Percentiles rank a stretch among this genome's conserved stretches.
Conservation (phyloP, 2,797 vertebrate species). For the Gambelia wislizenii region DNA sequence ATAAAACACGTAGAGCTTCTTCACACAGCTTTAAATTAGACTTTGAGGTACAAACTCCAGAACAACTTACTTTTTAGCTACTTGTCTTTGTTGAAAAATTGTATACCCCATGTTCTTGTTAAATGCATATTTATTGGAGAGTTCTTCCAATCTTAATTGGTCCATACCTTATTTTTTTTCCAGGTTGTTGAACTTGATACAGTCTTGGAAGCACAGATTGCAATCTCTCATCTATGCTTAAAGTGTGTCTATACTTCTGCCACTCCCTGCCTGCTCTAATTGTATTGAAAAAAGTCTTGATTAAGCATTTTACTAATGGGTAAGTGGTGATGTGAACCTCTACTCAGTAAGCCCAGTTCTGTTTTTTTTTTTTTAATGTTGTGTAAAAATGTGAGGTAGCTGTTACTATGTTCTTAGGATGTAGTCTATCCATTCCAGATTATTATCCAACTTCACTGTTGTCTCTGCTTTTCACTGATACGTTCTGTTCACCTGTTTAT, state of each 20-base stretch:
- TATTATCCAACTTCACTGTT: neutral
- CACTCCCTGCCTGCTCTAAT: neutral
- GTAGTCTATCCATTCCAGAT: neutral
- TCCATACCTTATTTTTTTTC: too few species aligned
- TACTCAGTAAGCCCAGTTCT: neutral
- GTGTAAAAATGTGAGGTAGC: neutral
- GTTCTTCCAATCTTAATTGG: neutral
- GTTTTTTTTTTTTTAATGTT: neutral
- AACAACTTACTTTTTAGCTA: neutral
- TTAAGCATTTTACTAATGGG: neutral
- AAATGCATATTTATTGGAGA: neutral
- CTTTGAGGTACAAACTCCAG: neutral
- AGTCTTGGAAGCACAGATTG: neutral
- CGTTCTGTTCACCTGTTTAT: neutral
- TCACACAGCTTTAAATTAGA: neutral
- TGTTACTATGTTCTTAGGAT: too few species aligned
- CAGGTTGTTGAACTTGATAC: neutral
- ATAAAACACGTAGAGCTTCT: neutral
- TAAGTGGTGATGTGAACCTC: neutral
- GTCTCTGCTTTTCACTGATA: neutral
- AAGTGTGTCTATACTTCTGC: neutral
- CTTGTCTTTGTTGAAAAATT: neutral
- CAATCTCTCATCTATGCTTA: neutral
- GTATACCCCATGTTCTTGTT: neutral
- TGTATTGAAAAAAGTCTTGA: neutral